A percentile compares a stretch with the other conserved stretches of the same genome.
Conservation (phyloP, 2,113 vertebrate species). For the Bujurquina vittata region DNA sequence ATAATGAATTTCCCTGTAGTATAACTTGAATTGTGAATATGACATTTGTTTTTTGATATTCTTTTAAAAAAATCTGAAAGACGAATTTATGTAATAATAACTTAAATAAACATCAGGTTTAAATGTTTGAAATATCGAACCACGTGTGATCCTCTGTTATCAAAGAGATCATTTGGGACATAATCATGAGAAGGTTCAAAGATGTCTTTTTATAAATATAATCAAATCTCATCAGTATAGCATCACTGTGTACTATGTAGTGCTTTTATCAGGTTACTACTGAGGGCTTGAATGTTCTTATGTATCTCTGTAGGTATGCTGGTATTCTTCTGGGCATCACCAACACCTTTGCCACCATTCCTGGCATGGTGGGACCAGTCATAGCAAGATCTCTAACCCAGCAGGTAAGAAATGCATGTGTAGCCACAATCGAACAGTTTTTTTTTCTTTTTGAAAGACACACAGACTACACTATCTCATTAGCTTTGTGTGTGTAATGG, state of each 20-base stretch:
- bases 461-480: not conserved
- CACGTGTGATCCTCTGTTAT: not conserved
- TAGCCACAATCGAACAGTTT: not conserved
- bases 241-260: not conserved
- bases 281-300: not conserved
- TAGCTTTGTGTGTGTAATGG: not conserved
- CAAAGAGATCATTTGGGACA: not conserved
- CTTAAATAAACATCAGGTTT: not conserved
- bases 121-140: not conserved
- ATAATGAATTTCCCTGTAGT: too few relatives aligned
- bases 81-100: too few relatives aligned
- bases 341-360: slow-evolving; percentile 95
- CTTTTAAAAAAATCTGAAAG: too few relatives aligned
- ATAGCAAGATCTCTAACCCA: slow-evolving; percentile 89
- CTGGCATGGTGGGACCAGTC: slow-evolving; percentile 95
- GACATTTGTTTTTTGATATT: too few relatives aligned
- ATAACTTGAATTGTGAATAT: too few relatives aligned
- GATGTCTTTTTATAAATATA: not conserved
- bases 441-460: not conserved
- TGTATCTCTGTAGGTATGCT: slow-evolving; percentile 84
- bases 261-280: not conserved
- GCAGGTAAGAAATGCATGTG: slow-evolving; percentile 80
- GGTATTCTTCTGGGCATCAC: slow-evolving; percentile 97
- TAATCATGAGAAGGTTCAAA: not conserved
- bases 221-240: not conserved